phyloP scores from a whole-genome alignment of 2,888 invertebrate genomes.

The Spicauda simplicius region DNA sequence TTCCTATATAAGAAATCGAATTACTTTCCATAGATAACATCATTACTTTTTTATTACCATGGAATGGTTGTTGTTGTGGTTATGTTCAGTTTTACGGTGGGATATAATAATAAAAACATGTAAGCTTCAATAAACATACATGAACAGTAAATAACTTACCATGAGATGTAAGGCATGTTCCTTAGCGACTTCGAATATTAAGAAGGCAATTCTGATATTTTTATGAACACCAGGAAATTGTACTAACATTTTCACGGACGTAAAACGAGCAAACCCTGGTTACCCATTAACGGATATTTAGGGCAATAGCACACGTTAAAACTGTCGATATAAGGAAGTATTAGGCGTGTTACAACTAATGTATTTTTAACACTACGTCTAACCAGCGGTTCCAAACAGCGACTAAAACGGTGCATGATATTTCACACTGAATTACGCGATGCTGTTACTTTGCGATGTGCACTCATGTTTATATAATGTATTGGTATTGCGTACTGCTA shows the following conservation, averaged over 20 bases:
- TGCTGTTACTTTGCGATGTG: constrained; percentile 21
- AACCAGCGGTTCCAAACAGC: constrained; percentile 32
- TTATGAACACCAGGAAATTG: constrained; percentile 33
- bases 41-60: too few relatives aligned
- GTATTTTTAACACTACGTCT: constrained; percentile 36
- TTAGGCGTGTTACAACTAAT: constrained; percentile 29
- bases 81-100: background rate
- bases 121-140: background rate
- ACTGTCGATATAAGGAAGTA: constrained; percentile 26
- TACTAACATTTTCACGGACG: constrained; percentile 40
- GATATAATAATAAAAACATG: background rate
- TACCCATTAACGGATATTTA: constrained; percentile 48
- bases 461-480: constrained; percentile 34
- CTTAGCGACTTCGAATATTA: constrained; percentile 33
- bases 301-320: constrained; percentile 37
- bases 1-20: background rate
- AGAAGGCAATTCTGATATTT: constrained; percentile 32
- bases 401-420: constrained; percentile 29
- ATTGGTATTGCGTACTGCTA: constrained; percentile 29
- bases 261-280: constrained; percentile 50
- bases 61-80: too few relatives aligned
- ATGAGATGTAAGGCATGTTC: constrained; percentile 34
- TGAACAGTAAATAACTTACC: constrained; percentile 14
- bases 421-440: constrained; percentile 36
- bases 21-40: too few relatives aligned